Evolutionary conservation across 1,140 invertebrate species (phyloP).

Genomic region (Drosophila bocki): DNA sequence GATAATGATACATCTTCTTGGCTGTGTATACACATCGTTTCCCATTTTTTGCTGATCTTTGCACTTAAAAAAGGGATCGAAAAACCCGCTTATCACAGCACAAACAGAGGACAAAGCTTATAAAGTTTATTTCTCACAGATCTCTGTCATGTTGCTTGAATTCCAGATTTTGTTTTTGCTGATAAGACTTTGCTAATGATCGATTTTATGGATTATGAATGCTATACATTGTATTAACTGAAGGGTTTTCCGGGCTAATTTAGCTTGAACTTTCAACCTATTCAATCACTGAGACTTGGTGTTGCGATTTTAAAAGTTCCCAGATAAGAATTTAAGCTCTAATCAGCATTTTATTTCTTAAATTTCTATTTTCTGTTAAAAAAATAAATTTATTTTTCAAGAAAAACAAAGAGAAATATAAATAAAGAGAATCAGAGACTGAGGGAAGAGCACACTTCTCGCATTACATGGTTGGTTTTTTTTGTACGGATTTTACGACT

Average conservation of each 20-base stretch:
- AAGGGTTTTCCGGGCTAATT: background rate
- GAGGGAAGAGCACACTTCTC: slow-evolving; percentile 31
- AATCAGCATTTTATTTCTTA: background rate
- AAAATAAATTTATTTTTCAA: background rate
- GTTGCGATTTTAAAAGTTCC: too few species aligned
- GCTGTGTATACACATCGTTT: background rate
- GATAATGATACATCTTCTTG: background rate
- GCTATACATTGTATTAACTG: background rate
- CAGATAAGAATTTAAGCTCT: background rate
- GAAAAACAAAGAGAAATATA: background rate
- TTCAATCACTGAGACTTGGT: background rate
- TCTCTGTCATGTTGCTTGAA: background rate
- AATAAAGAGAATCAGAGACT: background rate
- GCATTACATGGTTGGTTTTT: slow-evolving; percentile 26
- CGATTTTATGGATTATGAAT: background rate
- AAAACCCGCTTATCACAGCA: slow-evolving; percentile 60
- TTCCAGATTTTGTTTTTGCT: background rate
- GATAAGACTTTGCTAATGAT: background rate
- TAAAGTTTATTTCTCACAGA: background rate
- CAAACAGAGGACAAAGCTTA: slow-evolving; percentile 23
- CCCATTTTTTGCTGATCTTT: slow-evolving; percentile 37
- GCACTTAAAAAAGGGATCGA: slow-evolving; percentile 37
- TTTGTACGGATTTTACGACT: slow-evolving; percentile 3
- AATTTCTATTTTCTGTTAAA: background rate
- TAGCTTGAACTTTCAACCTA: background rate